A percentile compares a stretch with the other conserved stretches of the same genome.
phyloP scores from a whole-genome alignment of 2,113 vertebrate species.

The Bombycilla garrulus region DNA sequence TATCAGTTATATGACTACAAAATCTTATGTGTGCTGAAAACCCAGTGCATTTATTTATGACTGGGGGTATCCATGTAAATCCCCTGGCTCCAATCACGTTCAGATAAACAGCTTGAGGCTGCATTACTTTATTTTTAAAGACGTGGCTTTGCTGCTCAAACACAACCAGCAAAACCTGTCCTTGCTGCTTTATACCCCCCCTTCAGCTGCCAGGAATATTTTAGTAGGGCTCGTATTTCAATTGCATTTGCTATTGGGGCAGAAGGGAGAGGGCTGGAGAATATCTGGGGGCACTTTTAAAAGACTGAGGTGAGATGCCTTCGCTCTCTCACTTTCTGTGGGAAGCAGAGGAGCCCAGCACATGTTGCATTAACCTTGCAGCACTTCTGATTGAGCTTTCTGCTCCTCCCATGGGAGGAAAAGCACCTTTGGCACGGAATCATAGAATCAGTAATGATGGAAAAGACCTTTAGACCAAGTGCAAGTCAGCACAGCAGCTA shows the following conservation, averaged over 20 bases:
- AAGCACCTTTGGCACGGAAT: neutral
- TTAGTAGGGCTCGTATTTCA: neutral
- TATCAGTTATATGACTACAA: neutral
- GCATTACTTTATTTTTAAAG: slow-evolving; percentile 33
- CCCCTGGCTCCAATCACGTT: neutral
- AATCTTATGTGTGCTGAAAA: slow-evolving; percentile 1
- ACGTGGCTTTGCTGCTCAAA: neutral
- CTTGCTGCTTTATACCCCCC: neutral
- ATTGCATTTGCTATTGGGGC: neutral
- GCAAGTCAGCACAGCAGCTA: neutral
- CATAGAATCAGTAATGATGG: neutral
- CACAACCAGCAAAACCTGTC: neutral
- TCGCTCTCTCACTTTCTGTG: neutral
- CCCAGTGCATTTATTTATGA: neutral
- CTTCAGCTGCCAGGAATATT: neutral
- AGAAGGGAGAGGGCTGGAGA: neutral
- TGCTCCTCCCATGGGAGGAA: neutral
- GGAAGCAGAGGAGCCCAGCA: neutral
- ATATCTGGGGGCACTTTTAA: neutral
- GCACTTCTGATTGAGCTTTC: neutral
- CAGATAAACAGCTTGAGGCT: slow-evolving; percentile 4
- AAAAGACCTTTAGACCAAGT: neutral
- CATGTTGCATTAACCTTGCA: neutral
- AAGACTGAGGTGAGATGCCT: neutral
- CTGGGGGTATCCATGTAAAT: neutral